Percentiles rank a stretch among this genome's conserved stretches.
Evolutionary conservation across 2,797 vertebrate genomes (phyloP).

Genomic region (Xenentodon cancila): DNA sequence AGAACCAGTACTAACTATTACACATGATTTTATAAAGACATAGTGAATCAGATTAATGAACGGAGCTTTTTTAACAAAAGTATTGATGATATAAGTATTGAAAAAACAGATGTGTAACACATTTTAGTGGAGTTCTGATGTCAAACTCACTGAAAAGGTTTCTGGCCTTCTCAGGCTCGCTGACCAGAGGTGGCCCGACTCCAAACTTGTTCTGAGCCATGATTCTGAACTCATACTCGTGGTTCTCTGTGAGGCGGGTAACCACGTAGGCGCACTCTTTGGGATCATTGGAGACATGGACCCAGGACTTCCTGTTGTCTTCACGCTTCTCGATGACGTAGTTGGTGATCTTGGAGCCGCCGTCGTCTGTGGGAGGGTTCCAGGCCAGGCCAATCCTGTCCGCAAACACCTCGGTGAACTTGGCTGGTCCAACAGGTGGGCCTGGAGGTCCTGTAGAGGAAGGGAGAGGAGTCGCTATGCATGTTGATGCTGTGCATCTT

Average conservation of each 20-base stretch:
- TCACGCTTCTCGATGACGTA: conserved; percentile 97
- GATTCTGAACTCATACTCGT: conserved; percentile 95
- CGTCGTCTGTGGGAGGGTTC: conserved; percentile 92
- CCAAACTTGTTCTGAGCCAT: conserved; percentile 99
- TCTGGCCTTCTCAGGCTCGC: conserved; percentile 94
- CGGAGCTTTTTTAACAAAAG: background rate
- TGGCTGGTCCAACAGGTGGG: conserved; percentile 90
- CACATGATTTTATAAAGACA: too few species aligned
- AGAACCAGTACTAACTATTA: too few species aligned
- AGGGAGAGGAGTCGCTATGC: background rate
- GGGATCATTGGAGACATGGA: conserved; percentile 90
- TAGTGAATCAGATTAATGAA: background rate
- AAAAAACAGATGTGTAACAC: too few species aligned
- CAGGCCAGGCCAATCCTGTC: conserved; percentile 95
- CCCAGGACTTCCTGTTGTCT: conserved; percentile 96
- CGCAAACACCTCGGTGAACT: conserved; percentile 93
- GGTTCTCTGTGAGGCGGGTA: conserved; percentile 93
- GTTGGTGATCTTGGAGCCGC: conserved; percentile 96
- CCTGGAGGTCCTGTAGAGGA: conserved; percentile 89
- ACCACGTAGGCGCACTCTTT: conserved; percentile 93
- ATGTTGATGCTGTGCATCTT: background rate
- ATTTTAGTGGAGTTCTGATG: too few species aligned
- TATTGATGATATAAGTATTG: too few species aligned
- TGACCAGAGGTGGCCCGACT: conserved; percentile 90
- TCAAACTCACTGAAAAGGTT: conserved; percentile 95